phyloP scores from a whole-genome alignment of 2,797 vertebrate species.

The Amazona finschi region DNA sequence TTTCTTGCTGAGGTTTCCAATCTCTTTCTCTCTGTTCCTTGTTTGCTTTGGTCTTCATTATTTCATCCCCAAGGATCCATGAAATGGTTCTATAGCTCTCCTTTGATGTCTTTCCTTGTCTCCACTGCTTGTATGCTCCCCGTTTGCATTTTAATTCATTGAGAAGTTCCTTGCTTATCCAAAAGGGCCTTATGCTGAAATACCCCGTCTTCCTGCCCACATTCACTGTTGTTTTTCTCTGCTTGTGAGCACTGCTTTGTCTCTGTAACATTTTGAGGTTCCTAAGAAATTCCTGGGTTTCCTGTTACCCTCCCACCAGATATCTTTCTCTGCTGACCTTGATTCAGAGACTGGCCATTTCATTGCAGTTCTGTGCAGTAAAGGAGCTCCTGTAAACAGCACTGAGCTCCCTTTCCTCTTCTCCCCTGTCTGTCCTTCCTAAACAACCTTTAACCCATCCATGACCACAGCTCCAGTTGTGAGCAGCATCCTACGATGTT shows the following conservation, averaged over 20 bases:
- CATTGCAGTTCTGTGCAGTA: background rate
- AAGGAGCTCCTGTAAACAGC: background rate
- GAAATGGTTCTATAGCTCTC: background rate
- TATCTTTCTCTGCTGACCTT: background rate
- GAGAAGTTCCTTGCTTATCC: background rate
- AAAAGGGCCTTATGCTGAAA: background rate
- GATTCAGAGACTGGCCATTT: background rate
- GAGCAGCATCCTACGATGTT: background rate
- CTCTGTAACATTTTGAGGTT: background rate
- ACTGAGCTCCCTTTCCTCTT: background rate
- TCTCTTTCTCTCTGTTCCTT: slow-evolving; percentile 23
- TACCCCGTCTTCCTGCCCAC: background rate
- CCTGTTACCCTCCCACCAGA: background rate
- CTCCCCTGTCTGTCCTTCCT: background rate
- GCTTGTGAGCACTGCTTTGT: background rate
- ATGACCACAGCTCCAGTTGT: background rate
- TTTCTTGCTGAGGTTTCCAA: slow-evolving; percentile 60
- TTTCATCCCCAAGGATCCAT: slow-evolving; percentile 53
- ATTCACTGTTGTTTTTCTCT: background rate
- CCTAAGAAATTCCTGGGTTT: background rate
- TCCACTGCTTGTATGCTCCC: background rate
- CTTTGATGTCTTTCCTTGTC: slow-evolving; percentile 55
- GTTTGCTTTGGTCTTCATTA: slow-evolving; percentile 63
- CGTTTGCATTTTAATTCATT: slow-evolving; percentile 31
- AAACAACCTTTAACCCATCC: background rate